phyloP scores from a whole-genome alignment of 2,113 vertebrate species.

The Trematocara zebra region DNA sequence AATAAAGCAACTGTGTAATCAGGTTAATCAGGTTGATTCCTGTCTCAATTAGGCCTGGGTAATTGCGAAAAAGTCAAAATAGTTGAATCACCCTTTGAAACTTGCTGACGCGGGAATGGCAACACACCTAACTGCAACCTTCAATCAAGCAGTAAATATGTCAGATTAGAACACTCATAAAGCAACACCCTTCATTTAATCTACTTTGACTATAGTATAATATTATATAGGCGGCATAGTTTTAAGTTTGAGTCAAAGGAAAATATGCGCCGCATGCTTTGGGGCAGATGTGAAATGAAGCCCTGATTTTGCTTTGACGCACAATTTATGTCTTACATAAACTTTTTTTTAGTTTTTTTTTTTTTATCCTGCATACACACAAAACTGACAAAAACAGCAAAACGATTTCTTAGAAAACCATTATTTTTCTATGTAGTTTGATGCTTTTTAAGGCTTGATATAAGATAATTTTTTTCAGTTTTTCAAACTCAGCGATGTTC shows the following conservation, averaged over 20 bases:
- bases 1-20: constrained; percentile 1
- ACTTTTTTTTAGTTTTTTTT: accelerated
- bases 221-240: not conserved
- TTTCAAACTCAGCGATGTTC: not conserved
- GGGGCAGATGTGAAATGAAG: not conserved
- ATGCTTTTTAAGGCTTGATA: not conserved
- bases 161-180: constrained; percentile 54
- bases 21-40: constrained; percentile 26
- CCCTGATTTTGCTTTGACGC: not conserved
- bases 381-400: not conserved
- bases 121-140: constrained; percentile 24
- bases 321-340: not conserved
- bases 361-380: not conserved
- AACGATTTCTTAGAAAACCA: not conserved
- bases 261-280: constrained; percentile 10
- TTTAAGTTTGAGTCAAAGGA: not conserved
- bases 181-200: constrained; percentile 43
- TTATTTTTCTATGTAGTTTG: not conserved
- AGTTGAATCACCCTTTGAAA: constrained; percentile 7
- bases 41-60: constrained; percentile 3
- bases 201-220: not conserved
- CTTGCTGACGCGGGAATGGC: constrained; percentile 7
- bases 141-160: constrained; percentile 56
- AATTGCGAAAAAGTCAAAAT: not conserved
- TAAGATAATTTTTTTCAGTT: not conserved